A percentile compares a stretch with the other conserved stretches of the same genome.
Conservation (phyloP, 2,797 vertebrate species). For the Rhadinocentrus ornatus region DNA sequence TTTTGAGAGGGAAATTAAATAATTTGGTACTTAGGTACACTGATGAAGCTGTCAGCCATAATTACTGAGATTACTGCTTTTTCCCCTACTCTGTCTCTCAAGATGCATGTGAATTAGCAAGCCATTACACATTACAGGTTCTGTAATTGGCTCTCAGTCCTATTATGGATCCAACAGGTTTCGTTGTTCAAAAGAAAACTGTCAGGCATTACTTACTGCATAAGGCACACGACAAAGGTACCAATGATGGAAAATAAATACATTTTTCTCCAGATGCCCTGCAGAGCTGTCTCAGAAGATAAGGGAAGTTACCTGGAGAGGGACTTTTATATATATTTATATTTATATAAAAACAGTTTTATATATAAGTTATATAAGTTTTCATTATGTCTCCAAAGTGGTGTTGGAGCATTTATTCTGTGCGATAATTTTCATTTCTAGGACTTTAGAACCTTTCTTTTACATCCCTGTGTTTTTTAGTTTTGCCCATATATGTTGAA, state of each 20-base stretch:
- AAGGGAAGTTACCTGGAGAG: no score
- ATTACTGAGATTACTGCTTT: conserved; percentile 33
- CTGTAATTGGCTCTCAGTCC: conserved; percentile 8
- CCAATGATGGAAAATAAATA: neutral
- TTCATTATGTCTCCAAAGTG: neutral
- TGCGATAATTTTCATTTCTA: neutral
- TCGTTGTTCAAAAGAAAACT: conserved; percentile 18
- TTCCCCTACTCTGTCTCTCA: neutral
- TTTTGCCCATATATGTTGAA: neutral
- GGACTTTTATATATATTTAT: no score
- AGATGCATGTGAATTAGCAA: conserved; percentile 12
- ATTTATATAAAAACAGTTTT: no score
- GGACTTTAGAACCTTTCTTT: neutral
- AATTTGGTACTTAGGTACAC: conserved; percentile 20
- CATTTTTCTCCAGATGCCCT: neutral
- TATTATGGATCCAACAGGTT: conserved; percentile 20
- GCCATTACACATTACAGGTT: conserved; percentile 18
- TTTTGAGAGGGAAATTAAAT: conserved; percentile 38
- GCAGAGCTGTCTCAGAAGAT: neutral
- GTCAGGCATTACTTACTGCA: conserved; percentile 7
- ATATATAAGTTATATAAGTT: no score
- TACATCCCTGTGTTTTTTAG: neutral
- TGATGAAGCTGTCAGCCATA: conserved; percentile 41
- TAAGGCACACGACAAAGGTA: neutral
- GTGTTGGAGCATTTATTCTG: neutral